Conservation (phyloP, 2,888 invertebrate genomes). For the Rhingia rostrata region DNA sequence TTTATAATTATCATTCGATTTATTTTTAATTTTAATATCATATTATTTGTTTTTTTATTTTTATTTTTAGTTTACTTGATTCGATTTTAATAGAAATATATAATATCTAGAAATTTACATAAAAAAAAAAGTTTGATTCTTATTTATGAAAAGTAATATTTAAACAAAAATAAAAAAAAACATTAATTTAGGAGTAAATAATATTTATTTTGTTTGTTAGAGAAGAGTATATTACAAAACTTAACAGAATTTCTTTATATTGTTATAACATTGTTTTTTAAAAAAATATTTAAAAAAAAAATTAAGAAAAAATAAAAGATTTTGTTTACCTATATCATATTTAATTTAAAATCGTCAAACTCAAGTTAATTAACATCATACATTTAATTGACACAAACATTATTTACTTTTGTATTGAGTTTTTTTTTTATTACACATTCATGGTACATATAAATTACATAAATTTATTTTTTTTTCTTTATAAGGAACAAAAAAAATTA, state of each 20-base stretch:
- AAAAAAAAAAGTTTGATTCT: constrained; percentile 34
- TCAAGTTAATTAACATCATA: constrained; percentile 39
- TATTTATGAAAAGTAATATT: constrained; percentile 25
- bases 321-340: too few species aligned
- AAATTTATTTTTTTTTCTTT: constrained; percentile 21
- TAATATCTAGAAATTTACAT: constrained; percentile 70
- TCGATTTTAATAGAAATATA: constrained; percentile 60
- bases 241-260: constrained; percentile 2
- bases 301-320: background rate
- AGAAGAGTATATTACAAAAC: constrained; percentile 51
- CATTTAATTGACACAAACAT: constrained; percentile 66
- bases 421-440: constrained; percentile 57
- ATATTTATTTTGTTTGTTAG: constrained; percentile 13
- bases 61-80: constrained; percentile 51
- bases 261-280: background rate
- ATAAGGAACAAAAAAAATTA: constrained; percentile 20
- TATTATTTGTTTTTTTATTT: constrained; percentile 21
- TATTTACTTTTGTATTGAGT: constrained; percentile 35
- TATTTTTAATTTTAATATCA: constrained; percentile 26
- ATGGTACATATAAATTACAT: constrained; percentile 59
- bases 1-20: constrained; percentile 45
- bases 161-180: constrained; percentile 4
- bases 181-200: background rate
- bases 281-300: background rate
- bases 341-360: constrained; percentile 13